Evolutionary conservation across 2,113 vertebrate genomes (phyloP).

Genomic region (Dipodomys merriami): DNA sequence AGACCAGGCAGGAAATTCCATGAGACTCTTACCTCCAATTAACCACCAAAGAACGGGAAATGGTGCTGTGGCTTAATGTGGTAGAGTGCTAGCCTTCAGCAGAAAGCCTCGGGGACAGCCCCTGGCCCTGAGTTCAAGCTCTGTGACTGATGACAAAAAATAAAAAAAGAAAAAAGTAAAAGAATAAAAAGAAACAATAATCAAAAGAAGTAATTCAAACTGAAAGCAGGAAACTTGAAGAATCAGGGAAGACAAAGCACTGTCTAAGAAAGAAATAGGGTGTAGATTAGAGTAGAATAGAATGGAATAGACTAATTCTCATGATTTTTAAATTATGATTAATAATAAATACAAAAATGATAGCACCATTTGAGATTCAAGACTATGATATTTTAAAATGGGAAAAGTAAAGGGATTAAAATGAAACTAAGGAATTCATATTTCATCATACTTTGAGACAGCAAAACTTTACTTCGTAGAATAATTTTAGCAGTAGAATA

Average conservation of each 20-base stretch:
- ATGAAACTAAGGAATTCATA: neutral
- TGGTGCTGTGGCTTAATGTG: too few relatives aligned
- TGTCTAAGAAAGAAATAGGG: neutral
- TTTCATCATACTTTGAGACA: neutral
- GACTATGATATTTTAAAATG: neutral
- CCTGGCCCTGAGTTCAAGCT: too few relatives aligned
- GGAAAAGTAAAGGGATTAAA: neutral
- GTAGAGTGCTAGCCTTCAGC: too few relatives aligned
- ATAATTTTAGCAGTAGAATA: neutral
- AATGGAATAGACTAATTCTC: neutral
- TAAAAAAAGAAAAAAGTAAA: too few relatives aligned
- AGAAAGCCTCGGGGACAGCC: too few relatives aligned
- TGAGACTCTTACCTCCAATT: too few relatives aligned
- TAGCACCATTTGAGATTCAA: neutral
- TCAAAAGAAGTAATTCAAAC: neutral
- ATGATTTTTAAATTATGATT: neutral
- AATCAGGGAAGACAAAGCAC: neutral
- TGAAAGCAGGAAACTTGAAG: neutral
- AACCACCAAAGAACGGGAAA: too few relatives aligned
- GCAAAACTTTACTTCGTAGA: too few relatives aligned
- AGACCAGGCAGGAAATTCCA: too few relatives aligned
- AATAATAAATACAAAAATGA: neutral
- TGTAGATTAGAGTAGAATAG: too few relatives aligned
- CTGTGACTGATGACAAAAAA: too few relatives aligned
- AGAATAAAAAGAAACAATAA: too few relatives aligned